Percentiles rank a stretch among this genome's conserved stretches.
phyloP scores from a whole-genome alignment of 2,797 vertebrate genomes.

The Pseudochaenichthys georgianus region DNA sequence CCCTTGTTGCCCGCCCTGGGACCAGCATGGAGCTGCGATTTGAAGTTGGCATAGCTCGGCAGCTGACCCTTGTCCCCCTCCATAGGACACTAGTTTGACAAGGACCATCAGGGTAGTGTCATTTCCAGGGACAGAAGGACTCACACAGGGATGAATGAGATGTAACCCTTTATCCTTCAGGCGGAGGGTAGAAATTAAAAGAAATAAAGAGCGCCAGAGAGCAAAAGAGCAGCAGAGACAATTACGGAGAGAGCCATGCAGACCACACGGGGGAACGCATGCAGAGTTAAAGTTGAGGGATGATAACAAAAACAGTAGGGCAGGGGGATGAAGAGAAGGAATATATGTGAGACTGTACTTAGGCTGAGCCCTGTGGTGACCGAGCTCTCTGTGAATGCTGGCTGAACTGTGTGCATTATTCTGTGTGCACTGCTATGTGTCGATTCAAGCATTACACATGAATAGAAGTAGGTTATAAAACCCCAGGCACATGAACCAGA shows the following conservation, averaged over 20 bases:
- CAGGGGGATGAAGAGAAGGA: conserved; percentile 30
- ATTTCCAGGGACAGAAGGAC: conserved; percentile 56
- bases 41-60: conserved; percentile 47
- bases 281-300: conserved; percentile 51
- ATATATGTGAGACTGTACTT: conserved; percentile 30
- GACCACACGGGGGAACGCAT: conserved; percentile 33
- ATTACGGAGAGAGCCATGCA: conserved; percentile 22
- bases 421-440: conserved; percentile 3
- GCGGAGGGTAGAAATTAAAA: conserved; percentile 20
- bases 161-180: conserved; percentile 63
- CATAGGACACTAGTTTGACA: conserved; percentile 63
- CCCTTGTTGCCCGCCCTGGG: conserved; percentile 56
- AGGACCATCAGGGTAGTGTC: conserved; percentile 53
- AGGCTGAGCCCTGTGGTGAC: conserved; percentile 24
- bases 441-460: conserved; percentile 29
- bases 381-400: conserved; percentile 6
- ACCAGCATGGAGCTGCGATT: conserved; percentile 67
- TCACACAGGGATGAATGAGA: conserved; percentile 47
- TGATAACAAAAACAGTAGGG: conserved; percentile 59
- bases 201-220: conserved; percentile 8
- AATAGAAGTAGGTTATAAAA: conserved; percentile 26
- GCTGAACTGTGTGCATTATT: conserved; percentile 24
- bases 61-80: conserved; percentile 56
- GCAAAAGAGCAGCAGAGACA: conserved; percentile 30
- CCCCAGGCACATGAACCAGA: conserved; percentile 16